Percentiles rank a stretch among this genome's conserved stretches.
phyloP scores from a whole-genome alignment of 2,888 invertebrate species.

The Limnephilus rhombicus region DNA sequence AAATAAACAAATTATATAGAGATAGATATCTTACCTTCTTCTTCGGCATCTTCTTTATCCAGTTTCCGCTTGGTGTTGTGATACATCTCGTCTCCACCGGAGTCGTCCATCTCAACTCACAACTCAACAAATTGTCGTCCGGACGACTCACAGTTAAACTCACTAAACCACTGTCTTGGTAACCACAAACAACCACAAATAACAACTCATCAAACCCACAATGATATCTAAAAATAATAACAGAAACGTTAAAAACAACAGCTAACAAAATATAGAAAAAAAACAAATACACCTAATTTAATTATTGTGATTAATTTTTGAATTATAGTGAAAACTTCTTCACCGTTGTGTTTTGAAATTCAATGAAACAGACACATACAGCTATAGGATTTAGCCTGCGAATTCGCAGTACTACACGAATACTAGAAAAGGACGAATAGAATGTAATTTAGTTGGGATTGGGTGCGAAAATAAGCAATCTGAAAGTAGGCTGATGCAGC shows the following conservation, averaged over 20 bases:
- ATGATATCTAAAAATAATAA: not conserved
- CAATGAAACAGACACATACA: too few species aligned
- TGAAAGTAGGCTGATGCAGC: too few species aligned
- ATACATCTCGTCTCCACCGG: conserved; percentile 11
- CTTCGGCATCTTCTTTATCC: conserved; percentile 33
- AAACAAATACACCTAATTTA: not conserved
- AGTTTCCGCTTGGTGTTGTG: conserved; percentile 52
- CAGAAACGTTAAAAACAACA: too few species aligned
- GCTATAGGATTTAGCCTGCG: too few species aligned
- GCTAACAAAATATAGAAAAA: not conserved
- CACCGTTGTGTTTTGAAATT: too few species aligned
- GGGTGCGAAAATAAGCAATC: too few species aligned
- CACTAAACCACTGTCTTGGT: not conserved
- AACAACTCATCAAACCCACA: not conserved
- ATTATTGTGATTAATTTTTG: too few species aligned
- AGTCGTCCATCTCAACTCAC: not conserved
- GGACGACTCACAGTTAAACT: not conserved
- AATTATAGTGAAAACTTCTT: too few species aligned
- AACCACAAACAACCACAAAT: not conserved
- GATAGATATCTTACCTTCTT: conserved; percentile 33
- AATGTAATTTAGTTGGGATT: too few species aligned
- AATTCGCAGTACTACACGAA: too few species aligned
- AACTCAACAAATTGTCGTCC: not conserved
- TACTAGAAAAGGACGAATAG: too few species aligned
- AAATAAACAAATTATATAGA: too few species aligned